Evolutionary conservation across 2,888 invertebrate species (phyloP).

Genomic region (Athalia circularis): DNA sequence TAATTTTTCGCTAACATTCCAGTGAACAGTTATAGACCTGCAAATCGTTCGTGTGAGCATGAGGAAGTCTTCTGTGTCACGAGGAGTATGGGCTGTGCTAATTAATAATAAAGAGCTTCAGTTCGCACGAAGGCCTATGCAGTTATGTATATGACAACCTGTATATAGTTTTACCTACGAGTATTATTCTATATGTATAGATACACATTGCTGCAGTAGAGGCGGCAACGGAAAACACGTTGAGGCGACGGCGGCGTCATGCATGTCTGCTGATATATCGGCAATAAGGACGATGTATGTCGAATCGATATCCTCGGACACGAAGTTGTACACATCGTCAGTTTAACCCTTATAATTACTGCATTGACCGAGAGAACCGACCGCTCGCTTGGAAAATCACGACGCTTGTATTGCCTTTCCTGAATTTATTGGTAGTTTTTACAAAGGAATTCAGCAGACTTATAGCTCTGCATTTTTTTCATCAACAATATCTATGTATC

Average conservation of each 20-base stretch:
- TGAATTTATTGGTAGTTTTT: not conserved
- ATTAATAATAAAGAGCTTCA: slow-evolving; percentile 30
- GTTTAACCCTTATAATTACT: slow-evolving; percentile 34
- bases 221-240: slow-evolving; percentile 31
- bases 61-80: slow-evolving; percentile 16
- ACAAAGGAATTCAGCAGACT: not conserved
- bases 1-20: no score
- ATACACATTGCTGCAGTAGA: not conserved
- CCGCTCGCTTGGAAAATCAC: slow-evolving; percentile 10
- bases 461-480: not conserved
- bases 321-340: slow-evolving; percentile 11
- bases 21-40: no score
- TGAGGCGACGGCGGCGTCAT: slow-evolving; percentile 31
- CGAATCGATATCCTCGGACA: slow-evolving; percentile 65
- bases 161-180: not conserved
- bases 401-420: not conserved
- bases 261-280: slow-evolving; percentile 54
- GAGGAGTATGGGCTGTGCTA: slow-evolving; percentile 28
- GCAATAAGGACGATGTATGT: slow-evolving; percentile 66
- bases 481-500: not conserved
- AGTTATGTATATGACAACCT: not conserved
- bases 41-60: not conserved
- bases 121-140: slow-evolving; percentile 25
- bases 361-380: slow-evolving; percentile 36
- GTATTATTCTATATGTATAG: not conserved